Percentiles rank a stretch among this genome's conserved stretches.
These are phyloP conservation scores for Copidosoma aretas DNA, from an alignment of 2,888 invertebrate genomes.

Conservation along the genomic window DNA sequence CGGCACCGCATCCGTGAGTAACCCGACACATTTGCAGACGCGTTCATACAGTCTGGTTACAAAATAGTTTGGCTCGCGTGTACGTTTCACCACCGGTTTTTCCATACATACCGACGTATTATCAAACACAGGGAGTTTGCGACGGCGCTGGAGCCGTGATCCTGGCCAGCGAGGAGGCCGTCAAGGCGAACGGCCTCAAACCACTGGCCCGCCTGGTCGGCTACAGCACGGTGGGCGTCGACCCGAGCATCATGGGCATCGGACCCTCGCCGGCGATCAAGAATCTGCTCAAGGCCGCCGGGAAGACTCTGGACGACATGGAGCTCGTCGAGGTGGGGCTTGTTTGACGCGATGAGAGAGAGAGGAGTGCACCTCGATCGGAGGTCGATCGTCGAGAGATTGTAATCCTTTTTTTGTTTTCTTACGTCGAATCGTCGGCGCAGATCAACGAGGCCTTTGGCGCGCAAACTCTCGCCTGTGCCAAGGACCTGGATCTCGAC, in stretches of 20 bases:
- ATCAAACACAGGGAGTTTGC: constrained; percentile 93
- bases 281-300: constrained; percentile 80
- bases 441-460: constrained; percentile 99
- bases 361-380: no score
- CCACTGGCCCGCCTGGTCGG: constrained; percentile 87
- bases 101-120: no score
- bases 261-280: constrained; percentile 95
- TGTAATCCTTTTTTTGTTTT: constrained; percentile 35
- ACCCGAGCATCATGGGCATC: constrained; percentile 97
- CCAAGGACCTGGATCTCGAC: constrained; percentile 86
- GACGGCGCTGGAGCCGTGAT: constrained; percentile 97
- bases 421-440: no score
- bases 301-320: constrained; percentile 82
- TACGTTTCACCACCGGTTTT: constrained; percentile 7
- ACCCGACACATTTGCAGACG: no score
- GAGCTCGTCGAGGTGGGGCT: constrained; percentile 86
- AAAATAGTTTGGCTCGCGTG: no score
- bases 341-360: no score
- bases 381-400: no score
- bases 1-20: constrained; percentile 88
- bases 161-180: constrained; percentile 88
- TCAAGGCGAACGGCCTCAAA: constrained; percentile 79
- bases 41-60: no score
- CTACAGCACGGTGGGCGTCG: constrained; percentile 93
- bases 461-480: constrained; percentile 91